phyloP scores from a whole-genome alignment of 2,113 vertebrate genomes.

The Bagarius yarrelli region DNA sequence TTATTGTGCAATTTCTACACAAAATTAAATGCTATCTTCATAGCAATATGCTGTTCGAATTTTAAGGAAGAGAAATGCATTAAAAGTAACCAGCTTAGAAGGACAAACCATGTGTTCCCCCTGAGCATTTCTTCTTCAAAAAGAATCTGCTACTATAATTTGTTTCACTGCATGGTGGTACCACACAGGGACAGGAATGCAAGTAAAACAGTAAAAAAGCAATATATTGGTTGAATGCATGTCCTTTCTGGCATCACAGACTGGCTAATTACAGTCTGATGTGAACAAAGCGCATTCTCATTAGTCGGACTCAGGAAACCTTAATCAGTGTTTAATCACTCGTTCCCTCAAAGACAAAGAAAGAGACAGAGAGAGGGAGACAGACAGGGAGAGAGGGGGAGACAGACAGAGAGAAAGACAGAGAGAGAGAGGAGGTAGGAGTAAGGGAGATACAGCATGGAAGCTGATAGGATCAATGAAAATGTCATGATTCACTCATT shows the following conservation, averaged over 20 bases:
- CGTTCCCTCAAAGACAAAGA: constrained; percentile 19
- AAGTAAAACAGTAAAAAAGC: not conserved
- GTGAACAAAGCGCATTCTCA: constrained; percentile 51
- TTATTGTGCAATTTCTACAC: not conserved
- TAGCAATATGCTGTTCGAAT: not conserved
- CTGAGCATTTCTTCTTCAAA: not conserved
- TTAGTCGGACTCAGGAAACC: constrained; percentile 49
- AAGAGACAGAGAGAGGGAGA: constrained; percentile 2
- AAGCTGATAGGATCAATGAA: constrained; percentile 20
- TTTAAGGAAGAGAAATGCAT: not conserved
- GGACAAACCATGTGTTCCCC: not conserved
- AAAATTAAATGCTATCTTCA: not conserved
- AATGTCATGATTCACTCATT: constrained; percentile 37
- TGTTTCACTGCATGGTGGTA: not conserved
- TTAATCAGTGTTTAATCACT: constrained; percentile 49
- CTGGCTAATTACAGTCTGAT: constrained; percentile 50
- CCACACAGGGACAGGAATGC: not conserved
- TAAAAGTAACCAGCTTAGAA: not conserved
- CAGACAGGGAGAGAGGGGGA: constrained; percentile 19
- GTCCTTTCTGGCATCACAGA: constrained; percentile 34
- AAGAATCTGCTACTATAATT: constrained; percentile 11
- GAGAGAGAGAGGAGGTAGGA: not conserved
- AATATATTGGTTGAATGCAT: constrained; percentile 29
- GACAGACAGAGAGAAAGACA: not conserved
- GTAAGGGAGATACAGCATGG: not conserved